Evolutionary conservation across 1,140 invertebrate species (phyloP).

Genomic region (Drosophila serrata): DNA sequence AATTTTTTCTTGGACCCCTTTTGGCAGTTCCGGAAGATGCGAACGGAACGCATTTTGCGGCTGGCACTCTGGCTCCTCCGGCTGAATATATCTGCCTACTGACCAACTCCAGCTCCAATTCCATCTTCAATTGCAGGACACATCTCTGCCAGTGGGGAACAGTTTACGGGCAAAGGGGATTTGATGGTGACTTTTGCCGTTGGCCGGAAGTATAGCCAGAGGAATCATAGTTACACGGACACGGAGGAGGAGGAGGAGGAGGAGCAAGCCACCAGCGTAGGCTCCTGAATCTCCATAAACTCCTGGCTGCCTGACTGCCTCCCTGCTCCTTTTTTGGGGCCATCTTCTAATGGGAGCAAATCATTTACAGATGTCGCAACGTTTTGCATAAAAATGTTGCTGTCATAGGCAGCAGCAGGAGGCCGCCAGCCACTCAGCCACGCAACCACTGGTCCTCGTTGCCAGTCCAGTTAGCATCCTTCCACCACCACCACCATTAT

Average conservation of each 20-base stretch:
- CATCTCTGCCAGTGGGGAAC: conserved; percentile 3
- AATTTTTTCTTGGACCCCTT: conserved; percentile 43
- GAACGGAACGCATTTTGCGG: conserved; percentile 72
- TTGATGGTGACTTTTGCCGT: conserved; percentile 53
- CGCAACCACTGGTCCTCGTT: conserved; percentile 7
- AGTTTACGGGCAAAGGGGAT: not conserved
- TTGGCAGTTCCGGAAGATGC: conserved; percentile 53
- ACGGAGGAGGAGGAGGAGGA: not conserved
- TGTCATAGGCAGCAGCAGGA: conserved; percentile 54
- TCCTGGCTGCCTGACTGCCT: not conserved
- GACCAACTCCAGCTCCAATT: not conserved
- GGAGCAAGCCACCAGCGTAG: not conserved
- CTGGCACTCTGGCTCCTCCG: conserved; percentile 30
- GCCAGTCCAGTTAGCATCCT: not conserved
- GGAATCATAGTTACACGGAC: conserved; percentile 56
- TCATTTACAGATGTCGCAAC: conserved; percentile 81
- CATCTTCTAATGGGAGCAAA: conserved; percentile 74
- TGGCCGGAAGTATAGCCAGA: conserved; percentile 62
- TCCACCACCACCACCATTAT: not conserved
- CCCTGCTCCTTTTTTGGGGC: not conserved
- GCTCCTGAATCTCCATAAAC: conserved; percentile 16
- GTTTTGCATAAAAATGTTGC: conserved; percentile 74
- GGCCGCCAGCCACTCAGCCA: conserved; percentile 3
- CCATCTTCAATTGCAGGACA: conserved; percentile 10
- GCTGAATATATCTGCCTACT: conserved; percentile 9